Base-by-base conservation (phyloP, 2,797 vertebrate species). In the Danio aesculapii region DNA sequence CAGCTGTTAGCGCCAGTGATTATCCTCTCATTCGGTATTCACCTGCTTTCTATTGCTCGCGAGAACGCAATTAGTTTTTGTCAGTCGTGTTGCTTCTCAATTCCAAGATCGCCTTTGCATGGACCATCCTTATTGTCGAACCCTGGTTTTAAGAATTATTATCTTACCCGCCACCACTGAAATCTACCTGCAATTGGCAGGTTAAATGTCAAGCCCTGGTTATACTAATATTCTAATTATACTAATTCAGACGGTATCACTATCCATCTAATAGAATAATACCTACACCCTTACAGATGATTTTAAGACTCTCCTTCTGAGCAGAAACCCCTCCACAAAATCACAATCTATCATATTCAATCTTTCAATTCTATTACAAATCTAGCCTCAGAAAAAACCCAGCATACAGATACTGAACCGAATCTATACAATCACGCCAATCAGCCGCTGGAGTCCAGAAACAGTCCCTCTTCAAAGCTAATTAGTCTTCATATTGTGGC, bases 401-500 rank as follows among this genome's bases (percentile, higher is more conserved):
- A 8, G 53, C 21, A 12, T 43, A 49, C 30, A 71, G 4, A 5
- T 3, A 43, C 13, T 69, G 49, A 17, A 58, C 59, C 59, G 52
- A 67, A 90, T 87, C 88, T 86, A 62, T 79, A 91, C 90, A 90
- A 90, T 85, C 87, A 84, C 72, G 14, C 86, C 90, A 91, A 91
- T 90, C 89, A 87, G 79, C 70, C 77, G 89, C 89, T 90, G 87
- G 88, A 83, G 87, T 87, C 84, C 86, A 89, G 90, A 87, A 90
- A 91, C 91, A 90, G 89, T 90, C 88, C 17, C 82, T 91, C 89
- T 93, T 93, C 92, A 94, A 92, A 94, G 90, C 92, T 92, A 94
- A 94, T 95, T 94, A 94, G 91, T 94, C 92, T 94, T 93, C 91
- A 94, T 94, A 93, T 91, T 93, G 91, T 92, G 89, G 90, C 90